These are phyloP conservation scores for Zaprionus nigranus DNA, from an alignment of 1,140 invertebrate genomes.

Conservation along the genomic window DNA sequence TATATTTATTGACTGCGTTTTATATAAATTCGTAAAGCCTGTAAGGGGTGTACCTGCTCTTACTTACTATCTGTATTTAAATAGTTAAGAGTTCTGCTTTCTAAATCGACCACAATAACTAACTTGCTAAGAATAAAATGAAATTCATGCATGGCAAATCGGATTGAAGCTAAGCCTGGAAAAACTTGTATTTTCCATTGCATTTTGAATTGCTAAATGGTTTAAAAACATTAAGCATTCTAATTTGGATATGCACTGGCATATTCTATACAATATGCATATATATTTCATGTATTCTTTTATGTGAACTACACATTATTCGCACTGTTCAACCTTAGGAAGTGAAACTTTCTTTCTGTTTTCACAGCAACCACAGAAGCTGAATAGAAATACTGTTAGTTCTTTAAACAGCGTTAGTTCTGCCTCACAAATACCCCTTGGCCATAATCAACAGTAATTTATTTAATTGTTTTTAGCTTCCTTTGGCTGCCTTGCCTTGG, in stretches of 20 bases:
- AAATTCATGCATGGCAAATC: background rate
- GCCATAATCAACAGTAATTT: conserved; percentile 60
- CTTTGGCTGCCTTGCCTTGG: conserved; percentile 42
- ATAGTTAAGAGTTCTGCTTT: background rate
- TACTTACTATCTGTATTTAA: background rate
- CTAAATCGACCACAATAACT: background rate
- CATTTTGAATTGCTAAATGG: background rate
- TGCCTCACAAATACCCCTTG: background rate
- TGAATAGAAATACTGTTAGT: background rate
- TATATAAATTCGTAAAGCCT: background rate
- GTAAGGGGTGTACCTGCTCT: background rate
- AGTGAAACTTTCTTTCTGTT: too few species aligned
- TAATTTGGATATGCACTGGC: background rate
- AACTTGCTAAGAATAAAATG: background rate
- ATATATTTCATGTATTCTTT: background rate
- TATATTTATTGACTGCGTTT: background rate
- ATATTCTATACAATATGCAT: background rate
- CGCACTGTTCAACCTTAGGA: too few species aligned
- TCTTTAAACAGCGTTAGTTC: background rate
- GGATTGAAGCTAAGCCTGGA: background rate
- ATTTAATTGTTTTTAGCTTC: conserved; percentile 76
- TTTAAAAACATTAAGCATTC: background rate
- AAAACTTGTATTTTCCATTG: background rate
- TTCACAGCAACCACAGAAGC: too few species aligned
- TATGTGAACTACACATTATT: too few species aligned